A percentile compares a stretch with the other conserved stretches of the same genome.
These are phyloP conservation scores for Sarcophaga caerulescens DNA, from an alignment of 2,888 invertebrate genomes.

Conservation along the genomic window DNA sequence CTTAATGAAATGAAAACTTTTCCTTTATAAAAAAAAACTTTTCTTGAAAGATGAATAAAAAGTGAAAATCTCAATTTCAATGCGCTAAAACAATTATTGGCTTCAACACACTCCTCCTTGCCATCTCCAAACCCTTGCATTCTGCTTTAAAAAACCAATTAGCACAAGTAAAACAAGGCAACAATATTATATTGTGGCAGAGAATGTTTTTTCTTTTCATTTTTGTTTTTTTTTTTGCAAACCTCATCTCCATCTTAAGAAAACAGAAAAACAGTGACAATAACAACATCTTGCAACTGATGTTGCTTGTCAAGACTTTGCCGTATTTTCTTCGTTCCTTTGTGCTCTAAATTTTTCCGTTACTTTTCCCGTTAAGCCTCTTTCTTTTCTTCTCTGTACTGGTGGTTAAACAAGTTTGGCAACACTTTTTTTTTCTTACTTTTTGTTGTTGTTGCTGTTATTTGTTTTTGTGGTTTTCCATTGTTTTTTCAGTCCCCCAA, in stretches of 20 bases:
- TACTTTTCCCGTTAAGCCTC: neutral
- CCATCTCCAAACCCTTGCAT: neutral
- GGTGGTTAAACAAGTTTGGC: constrained; percentile 30
- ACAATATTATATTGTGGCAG: neutral
- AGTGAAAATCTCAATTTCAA: constrained; percentile 18
- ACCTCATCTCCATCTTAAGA: neutral
- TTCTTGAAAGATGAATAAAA: neutral
- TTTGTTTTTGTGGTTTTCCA: constrained; percentile 20
- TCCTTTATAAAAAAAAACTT: constrained; percentile 17
- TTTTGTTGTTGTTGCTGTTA: constrained; percentile 27
- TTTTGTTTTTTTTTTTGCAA: neutral
- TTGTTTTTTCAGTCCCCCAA: constrained; percentile 28
- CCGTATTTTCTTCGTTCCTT: too few species aligned
- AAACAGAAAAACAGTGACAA: neutral
- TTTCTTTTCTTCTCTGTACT: neutral
- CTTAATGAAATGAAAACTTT: constrained; percentile 16
- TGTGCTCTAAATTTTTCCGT: neutral
- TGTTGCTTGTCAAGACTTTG: neutral
- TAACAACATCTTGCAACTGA: neutral
- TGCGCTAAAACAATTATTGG: constrained; percentile 50
- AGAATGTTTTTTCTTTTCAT: neutral
- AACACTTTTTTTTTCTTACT: neutral
- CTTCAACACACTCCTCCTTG: constrained; percentile 13
- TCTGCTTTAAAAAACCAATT: constrained; percentile 1
- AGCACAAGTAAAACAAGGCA: neutral